Conservation (phyloP, 2,113 vertebrate genomes). For the Anguilla rostrata region DNA sequence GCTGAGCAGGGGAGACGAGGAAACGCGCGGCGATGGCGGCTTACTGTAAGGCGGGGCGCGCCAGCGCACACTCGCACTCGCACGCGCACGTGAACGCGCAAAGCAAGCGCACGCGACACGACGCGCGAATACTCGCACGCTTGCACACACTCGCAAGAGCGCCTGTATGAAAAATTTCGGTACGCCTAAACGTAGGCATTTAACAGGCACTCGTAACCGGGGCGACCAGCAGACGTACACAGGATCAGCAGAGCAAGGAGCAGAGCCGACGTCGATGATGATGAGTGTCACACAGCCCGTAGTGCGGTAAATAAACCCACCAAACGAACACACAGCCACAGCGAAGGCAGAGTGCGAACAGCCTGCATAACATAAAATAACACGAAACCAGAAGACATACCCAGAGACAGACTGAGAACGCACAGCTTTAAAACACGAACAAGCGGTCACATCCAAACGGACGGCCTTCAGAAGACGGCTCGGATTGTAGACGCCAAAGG, state of each 20-base stretch:
- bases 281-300: too few relatives aligned
- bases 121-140: conserved; percentile 6
- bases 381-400: too few relatives aligned
- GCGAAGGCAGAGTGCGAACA: too few relatives aligned
- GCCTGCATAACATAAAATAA: too few relatives aligned
- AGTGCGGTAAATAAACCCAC: too few relatives aligned
- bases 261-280: too few relatives aligned
- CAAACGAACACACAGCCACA: too few relatives aligned
- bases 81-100: background rate
- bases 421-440: background rate
- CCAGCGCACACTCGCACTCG: background rate
- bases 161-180: background rate
- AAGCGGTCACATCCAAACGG: background rate
- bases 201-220: background rate
- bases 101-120: too few relatives aligned
- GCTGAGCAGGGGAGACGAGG: background rate
- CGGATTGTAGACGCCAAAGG: background rate
- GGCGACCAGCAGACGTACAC: background rate
- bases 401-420: background rate
- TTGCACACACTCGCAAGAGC: background rate
- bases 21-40: conserved; percentile 30
- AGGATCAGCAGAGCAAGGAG: background rate
- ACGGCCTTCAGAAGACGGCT: background rate
- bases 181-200: background rate
- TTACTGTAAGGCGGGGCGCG: background rate